Percentiles rank a stretch among this genome's conserved stretches.
Conservation (phyloP, 2,113 vertebrate genomes). For the Halcyon malimbica region DNA sequence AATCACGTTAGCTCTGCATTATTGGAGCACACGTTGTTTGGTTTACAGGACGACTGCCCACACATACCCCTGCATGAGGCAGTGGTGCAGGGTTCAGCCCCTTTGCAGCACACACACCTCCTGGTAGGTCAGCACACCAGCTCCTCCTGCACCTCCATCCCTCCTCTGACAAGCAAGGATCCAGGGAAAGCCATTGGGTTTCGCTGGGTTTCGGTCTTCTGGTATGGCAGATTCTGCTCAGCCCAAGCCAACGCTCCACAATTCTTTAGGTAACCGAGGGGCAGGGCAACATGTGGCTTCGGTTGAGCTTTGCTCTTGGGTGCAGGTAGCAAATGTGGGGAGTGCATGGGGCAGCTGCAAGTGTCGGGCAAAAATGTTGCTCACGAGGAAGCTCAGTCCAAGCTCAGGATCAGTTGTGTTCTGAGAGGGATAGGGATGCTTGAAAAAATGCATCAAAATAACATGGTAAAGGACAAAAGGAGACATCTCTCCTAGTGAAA, state of each 20-base stretch:
- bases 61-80: background rate
- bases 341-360: background rate
- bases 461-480: background rate
- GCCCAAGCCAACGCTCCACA: background rate
- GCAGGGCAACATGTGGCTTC: background rate
- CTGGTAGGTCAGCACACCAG: background rate
- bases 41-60: background rate
- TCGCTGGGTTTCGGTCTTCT: background rate
- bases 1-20: background rate
- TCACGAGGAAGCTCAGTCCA: background rate
- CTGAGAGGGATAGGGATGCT: background rate
- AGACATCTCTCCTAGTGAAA: background rate
- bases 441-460: background rate
- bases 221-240: background rate
- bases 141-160: background rate
- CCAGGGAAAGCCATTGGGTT: background rate
- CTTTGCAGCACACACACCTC: accelerated
- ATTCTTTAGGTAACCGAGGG: background rate
- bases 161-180: background rate
- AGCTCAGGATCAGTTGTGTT: background rate
- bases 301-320: background rate
- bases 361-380: background rate
- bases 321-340: background rate
- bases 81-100: background rate
- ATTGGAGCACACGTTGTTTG: background rate